phyloP scores from a whole-genome alignment of 2,888 invertebrate species.

The Incurvaria masculella region DNA sequence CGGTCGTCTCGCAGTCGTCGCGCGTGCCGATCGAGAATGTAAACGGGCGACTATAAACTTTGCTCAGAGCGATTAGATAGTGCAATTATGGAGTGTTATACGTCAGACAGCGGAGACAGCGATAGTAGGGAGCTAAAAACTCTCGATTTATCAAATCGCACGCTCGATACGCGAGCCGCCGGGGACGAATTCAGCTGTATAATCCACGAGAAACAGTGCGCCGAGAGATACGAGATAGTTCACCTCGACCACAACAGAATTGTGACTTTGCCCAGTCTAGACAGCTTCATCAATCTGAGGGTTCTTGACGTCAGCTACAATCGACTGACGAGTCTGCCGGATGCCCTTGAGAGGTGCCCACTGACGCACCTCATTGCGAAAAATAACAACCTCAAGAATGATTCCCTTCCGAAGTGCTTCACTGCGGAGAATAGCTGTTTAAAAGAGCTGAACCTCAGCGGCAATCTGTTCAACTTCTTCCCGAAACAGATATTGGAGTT shows the following conservation, averaged over 20 bases:
- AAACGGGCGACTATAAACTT: too few species aligned
- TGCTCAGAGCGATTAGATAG: too few species aligned
- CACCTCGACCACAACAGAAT: conserved; percentile 86
- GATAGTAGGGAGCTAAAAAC: conserved; percentile 69
- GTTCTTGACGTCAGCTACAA: conserved; percentile 88
- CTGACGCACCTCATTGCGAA: conserved; percentile 80
- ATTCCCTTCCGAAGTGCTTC: conserved; percentile 86
- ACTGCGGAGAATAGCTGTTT: conserved; percentile 59
- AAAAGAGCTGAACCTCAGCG: conserved; percentile 91
- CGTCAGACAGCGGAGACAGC: conserved; percentile 81
- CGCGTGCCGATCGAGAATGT: not conserved
- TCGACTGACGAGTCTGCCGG: conserved; percentile 71
- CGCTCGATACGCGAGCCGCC: conserved; percentile 59
- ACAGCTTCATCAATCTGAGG: conserved; percentile 69
- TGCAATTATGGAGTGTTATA: conserved; percentile 76
- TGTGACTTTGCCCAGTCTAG: conserved; percentile 61
- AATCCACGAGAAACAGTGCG: conserved; percentile 58
- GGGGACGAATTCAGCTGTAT: conserved; percentile 56
- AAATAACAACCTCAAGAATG: conserved; percentile 82
- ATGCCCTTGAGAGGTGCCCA: conserved; percentile 71
- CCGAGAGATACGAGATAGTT: conserved; percentile 66
- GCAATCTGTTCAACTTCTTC: conserved; percentile 79
- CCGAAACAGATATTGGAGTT: conserved; percentile 86
- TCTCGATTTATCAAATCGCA: conserved; percentile 57
- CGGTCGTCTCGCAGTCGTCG: not conserved